Evolutionary conservation across 2,797 vertebrate genomes (phyloP).

Genomic region (Cryptoprocta ferox): DNA sequence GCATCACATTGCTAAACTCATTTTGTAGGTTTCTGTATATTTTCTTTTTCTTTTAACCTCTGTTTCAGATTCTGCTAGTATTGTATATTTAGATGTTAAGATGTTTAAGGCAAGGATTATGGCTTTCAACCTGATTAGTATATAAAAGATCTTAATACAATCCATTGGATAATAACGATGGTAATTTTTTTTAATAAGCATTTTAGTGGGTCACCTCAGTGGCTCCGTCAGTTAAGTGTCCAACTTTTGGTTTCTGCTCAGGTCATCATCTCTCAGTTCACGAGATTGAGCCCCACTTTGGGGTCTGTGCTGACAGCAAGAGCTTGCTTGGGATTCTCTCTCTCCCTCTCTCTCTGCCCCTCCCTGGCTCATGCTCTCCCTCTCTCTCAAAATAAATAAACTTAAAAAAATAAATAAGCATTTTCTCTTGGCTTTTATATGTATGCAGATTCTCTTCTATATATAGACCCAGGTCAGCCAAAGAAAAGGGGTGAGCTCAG

Average conservation of each 20-base stretch:
- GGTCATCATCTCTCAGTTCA: too few relatives aligned
- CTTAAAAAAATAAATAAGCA: background rate
- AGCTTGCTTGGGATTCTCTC: too few relatives aligned
- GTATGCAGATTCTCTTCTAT: background rate
- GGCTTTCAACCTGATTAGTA: background rate
- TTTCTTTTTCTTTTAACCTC: background rate
- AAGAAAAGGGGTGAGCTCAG: background rate
- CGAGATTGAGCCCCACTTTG: too few relatives aligned
- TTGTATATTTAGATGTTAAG: background rate
- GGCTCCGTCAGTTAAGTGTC: too few relatives aligned
- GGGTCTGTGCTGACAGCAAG: too few relatives aligned
- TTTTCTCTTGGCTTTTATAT: background rate
- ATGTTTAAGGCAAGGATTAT: background rate
- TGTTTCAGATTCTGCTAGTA: background rate
- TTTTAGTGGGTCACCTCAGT: background rate
- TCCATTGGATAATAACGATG: background rate
- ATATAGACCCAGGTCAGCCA: background rate
- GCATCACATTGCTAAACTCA: background rate
- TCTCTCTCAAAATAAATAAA: too few relatives aligned
- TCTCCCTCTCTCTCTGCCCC: too few relatives aligned
- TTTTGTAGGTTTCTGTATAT: background rate
- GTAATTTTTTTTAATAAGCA: background rate
- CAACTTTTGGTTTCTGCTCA: too few relatives aligned
- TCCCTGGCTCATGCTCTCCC: too few relatives aligned
- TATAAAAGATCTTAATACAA: background rate